These are phyloP conservation scores for Orgyia antiqua DNA, from an alignment of 2,888 invertebrate genomes.

Conservation along the genomic window DNA sequence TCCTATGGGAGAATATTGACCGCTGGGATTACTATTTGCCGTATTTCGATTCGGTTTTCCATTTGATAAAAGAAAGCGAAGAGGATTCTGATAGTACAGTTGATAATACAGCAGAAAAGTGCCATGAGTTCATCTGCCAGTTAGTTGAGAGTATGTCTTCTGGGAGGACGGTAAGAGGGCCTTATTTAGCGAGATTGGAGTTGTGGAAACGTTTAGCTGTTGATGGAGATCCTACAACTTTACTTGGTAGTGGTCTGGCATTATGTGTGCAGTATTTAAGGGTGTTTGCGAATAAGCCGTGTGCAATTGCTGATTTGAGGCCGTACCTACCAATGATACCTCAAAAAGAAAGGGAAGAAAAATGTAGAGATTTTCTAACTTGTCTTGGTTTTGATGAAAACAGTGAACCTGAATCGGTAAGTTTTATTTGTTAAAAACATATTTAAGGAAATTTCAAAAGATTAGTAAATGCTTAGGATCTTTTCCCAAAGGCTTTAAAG, in stretches of 20 bases:
- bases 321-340: slow-evolving; percentile 85
- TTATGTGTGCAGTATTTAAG: slow-evolving; percentile 87
- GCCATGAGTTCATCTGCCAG: slow-evolving; percentile 64
- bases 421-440: slow-evolving; percentile 22
- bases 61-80: slow-evolving; percentile 68
- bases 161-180: slow-evolving; percentile 82
- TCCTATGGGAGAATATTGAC: slow-evolving; percentile 85
- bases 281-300: slow-evolving; percentile 91
- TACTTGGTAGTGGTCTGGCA: slow-evolving; percentile 82
- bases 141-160: slow-evolving; percentile 69
- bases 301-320: slow-evolving; percentile 90
- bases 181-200: slow-evolving; percentile 90
- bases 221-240: slow-evolving; percentile 67
- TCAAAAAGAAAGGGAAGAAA: slow-evolving; percentile 76
- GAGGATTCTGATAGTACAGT: slow-evolving; percentile 35
- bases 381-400: slow-evolving; percentile 82
- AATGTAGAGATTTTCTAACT: slow-evolving; percentile 78
- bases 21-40: slow-evolving; percentile 86
- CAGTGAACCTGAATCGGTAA: slow-evolving; percentile 80
- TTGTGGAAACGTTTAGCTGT: slow-evolving; percentile 80
- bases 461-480: no score
- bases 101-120: slow-evolving; percentile 66
- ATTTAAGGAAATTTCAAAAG: background rate
- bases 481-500: no score
- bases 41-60: slow-evolving; percentile 84